Base-by-base conservation (phyloP, 53 echinoderm and acorn worm genomes). In the Echinarachnius parma region DNA sequence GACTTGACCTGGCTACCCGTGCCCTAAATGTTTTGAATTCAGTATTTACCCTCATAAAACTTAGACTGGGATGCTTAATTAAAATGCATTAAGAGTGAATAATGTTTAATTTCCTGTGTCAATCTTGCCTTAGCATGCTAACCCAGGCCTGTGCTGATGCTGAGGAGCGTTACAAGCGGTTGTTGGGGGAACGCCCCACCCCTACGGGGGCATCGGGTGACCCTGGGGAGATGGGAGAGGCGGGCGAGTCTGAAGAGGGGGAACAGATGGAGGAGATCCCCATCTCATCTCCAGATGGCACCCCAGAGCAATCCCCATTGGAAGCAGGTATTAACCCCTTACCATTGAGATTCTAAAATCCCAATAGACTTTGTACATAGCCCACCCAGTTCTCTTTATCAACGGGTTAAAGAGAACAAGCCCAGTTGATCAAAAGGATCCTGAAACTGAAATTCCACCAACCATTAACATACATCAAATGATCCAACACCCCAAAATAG, bases 181-280 rank as follows among this genome's bases (percentile, higher is more conserved):
- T 81, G 16, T 64, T 89, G 14, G 93, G 89, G 49, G 89, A 92
- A 64, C 82, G 93, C 48, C 86, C 89, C 20, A 56, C 93, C 7
- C 93, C 89, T 0, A 82, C 93, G 8, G 89, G 89, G 30, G 82
- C 89, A 28, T 45, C 84, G 23, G 84, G 65, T 20, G 92, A 89
- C 21, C 81, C 42, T 19, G 69, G 24, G 9, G 48, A 64, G 16
- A n/a, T n/a, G n/a, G 39, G 50, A 4, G 85, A 85, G 35, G 33
- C 70, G 48, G 54, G 61, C 21, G 4, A 62, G n/a, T n/a, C n/a
- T n/a, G n/a, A n/a, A n/a, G 52, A 50, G 4, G 8, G 28, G 26
- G 57, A 57, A 25, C 70, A 69, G 28, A 77, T 84, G 80, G 79
- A 64, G 3, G 80, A 66, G 63, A 59, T 75, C 23, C 81, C 75